Percentiles rank a stretch among this genome's conserved stretches.
Evolutionary conservation across 2,888 invertebrate genomes (phyloP).

Genomic region (Sussaba pulchella): DNA sequence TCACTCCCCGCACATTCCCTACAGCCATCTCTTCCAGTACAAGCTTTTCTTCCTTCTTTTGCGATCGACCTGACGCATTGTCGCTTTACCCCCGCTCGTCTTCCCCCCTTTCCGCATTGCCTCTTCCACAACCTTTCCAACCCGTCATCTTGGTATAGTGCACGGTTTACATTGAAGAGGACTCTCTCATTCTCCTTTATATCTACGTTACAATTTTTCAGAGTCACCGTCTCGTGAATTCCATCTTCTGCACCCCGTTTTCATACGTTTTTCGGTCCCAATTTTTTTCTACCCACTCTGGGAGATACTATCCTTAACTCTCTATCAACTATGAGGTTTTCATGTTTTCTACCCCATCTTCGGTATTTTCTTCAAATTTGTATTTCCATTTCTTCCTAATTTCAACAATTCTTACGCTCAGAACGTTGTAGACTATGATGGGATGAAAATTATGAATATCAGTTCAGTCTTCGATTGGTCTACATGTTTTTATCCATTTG

Average conservation of each 20-base stretch:
- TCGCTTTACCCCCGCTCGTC: slow-evolving; percentile 20
- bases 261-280: background rate
- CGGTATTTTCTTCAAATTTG: background rate
- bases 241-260: slow-evolving; percentile 27
- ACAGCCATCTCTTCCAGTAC: slow-evolving; percentile 38
- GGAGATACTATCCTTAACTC: slow-evolving; percentile 20
- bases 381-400: slow-evolving; percentile 16
- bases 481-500: too few relatives aligned
- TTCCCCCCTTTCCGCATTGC: background rate
- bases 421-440: background rate
- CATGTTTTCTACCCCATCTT: slow-evolving; percentile 17
- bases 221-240: slow-evolving; percentile 51
- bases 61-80: slow-evolving; percentile 61
- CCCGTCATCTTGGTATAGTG: slow-evolving; percentile 16
- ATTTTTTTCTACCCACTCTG: background rate
- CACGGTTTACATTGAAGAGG: slow-evolving; percentile 44
- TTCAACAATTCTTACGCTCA: background rate
- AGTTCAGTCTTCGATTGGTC: background rate
- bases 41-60: slow-evolving; percentile 40
- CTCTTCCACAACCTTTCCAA: background rate
- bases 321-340: slow-evolving; percentile 38
- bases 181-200: slow-evolving; percentile 44
- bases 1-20: slow-evolving; percentile 3
- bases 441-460: background rate
- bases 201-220: slow-evolving; percentile 56